phyloP scores from a whole-genome alignment of 1,140 invertebrate species.

The Lanistes nyassanus region DNA sequence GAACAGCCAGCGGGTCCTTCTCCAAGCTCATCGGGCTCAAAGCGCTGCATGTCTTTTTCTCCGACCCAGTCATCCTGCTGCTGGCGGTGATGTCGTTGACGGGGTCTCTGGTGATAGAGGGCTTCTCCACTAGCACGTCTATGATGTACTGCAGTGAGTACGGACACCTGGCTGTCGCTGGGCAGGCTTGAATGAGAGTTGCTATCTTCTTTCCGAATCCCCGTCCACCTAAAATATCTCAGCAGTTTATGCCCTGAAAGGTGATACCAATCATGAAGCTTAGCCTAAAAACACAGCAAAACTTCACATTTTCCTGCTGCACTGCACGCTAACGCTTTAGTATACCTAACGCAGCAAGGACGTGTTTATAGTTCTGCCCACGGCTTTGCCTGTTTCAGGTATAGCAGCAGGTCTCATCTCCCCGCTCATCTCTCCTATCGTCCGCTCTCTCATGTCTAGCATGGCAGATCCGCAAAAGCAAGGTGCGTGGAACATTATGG shows the following conservation, averaged over 20 bases:
- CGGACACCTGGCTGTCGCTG: background rate
- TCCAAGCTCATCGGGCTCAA: background rate
- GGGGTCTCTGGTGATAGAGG: background rate
- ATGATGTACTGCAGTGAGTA: constrained; percentile 18
- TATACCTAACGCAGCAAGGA: background rate
- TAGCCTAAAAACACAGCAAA: background rate
- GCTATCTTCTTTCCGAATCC: background rate
- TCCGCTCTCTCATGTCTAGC: constrained; percentile 13
- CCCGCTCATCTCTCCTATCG: background rate
- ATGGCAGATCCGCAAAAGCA: background rate
- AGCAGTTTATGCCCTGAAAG: background rate
- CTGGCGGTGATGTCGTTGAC: background rate
- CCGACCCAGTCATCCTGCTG: background rate
- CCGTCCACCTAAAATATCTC: no score
- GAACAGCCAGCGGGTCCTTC: background rate
- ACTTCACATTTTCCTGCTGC: background rate
- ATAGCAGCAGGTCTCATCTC: background rate
- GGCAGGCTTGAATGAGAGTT: background rate
- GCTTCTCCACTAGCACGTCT: background rate
- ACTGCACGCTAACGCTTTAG: no score
- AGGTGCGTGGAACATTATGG: background rate
- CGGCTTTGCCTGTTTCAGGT: background rate
- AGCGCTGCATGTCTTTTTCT: background rate
- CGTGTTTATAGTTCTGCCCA: background rate
- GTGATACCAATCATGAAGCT: background rate